Conservation (phyloP, 2,888 invertebrate species). For the Atethmia centrago region DNA sequence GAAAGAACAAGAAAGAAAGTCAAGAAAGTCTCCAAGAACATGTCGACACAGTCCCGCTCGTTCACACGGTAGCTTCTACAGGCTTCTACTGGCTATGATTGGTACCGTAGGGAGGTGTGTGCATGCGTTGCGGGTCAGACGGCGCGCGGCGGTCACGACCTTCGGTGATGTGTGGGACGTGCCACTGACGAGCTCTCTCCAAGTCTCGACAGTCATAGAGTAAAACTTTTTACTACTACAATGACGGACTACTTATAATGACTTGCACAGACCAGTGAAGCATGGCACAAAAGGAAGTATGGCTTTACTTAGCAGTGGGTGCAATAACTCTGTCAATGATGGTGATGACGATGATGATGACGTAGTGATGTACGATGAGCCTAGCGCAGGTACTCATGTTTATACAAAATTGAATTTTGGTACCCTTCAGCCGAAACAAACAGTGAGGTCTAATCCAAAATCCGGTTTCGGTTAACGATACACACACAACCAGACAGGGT, state of each 20-base stretch:
- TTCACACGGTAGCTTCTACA: background rate
- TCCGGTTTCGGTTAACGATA: background rate
- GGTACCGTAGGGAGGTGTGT: background rate
- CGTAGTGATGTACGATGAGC: background rate
- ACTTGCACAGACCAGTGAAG: background rate
- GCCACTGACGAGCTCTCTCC: constrained; percentile 4
- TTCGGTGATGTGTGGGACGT: background rate
- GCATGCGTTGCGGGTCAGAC: constrained; percentile 8
- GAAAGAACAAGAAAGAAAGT: too few relatives aligned
- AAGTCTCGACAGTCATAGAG: background rate
- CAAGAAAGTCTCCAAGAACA: background rate
- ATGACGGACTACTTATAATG: background rate
- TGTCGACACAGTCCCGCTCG: background rate
- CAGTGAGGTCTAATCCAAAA: background rate
- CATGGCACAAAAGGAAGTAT: background rate
- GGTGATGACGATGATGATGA: background rate
- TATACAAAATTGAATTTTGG: background rate
- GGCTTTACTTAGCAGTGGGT: background rate
- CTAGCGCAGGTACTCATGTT: background rate
- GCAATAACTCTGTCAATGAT: background rate
- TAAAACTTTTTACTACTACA: background rate
- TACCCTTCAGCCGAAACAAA: background rate
- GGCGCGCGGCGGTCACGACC: constrained; percentile 8
- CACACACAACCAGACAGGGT: background rate
- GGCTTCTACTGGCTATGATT: background rate